A percentile compares a stretch with the other conserved stretches of the same genome.
Evolutionary conservation across 2,113 vertebrate genomes (phyloP).

Genomic region (Pelodiscus sinensis): DNA sequence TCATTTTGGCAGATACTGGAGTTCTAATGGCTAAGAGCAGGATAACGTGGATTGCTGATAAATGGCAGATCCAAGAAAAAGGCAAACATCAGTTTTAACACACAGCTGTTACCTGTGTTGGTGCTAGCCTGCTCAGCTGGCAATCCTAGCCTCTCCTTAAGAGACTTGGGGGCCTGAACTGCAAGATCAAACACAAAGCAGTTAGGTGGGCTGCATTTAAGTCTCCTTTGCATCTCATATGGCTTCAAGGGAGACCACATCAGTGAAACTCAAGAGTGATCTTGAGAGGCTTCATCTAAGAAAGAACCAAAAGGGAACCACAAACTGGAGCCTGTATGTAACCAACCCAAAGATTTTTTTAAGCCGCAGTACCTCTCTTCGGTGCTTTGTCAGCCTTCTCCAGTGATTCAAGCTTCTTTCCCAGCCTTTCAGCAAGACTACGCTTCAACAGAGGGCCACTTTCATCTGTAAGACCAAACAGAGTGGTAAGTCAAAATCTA

Average conservation of each 20-base stretch:
- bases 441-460: conserved; percentile 76
- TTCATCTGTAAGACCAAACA: conserved; percentile 20
- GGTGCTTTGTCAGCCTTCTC: conserved; percentile 58
- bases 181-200: neutral
- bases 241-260: neutral
- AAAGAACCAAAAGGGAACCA: neutral
- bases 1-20: neutral
- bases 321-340: accelerated
- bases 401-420: conserved; percentile 79
- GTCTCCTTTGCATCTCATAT: neutral
- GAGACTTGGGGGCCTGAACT: conserved; percentile 78
- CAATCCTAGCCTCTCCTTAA: conserved; percentile 86
- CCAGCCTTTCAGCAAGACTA: conserved; percentile 87
- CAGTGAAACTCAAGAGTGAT: neutral
- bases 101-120: conserved; percentile 69
- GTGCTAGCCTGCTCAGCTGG: conserved; percentile 54
- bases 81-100: neutral
- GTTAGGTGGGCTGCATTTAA: neutral
- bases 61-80: neutral
- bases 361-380: conserved; percentile 78
- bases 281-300: neutral
- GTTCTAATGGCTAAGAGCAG: neutral
- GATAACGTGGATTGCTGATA: neutral
- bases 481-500: neutral
- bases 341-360: accelerated